Base-by-base conservation (phyloP, 2,113 vertebrate species). In the Alouatta palliata region DNA sequence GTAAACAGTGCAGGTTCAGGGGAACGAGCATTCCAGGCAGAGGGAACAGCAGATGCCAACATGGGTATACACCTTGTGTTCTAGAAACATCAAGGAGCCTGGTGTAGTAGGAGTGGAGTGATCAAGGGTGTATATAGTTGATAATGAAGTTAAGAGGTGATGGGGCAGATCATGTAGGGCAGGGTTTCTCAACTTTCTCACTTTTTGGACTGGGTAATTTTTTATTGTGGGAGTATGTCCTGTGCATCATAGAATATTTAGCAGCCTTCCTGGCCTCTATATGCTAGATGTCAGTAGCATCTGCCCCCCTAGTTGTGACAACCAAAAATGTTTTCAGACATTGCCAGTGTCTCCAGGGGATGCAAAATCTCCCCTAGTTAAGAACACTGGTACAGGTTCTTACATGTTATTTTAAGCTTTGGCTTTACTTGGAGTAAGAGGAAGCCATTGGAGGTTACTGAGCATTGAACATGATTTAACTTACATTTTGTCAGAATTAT, bases 351-450 rank as follows among this genome's bases (percentile, higher is more conserved):
- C 45, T 16, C 32, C 71, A 40, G 13, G 66, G n/a, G 19, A 0
- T 64, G 5, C n/a, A 40, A 20, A 84, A 61, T 79, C 77, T 27
- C 35, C 19, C 5, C 17, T 96, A 49, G 35, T 76, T 94, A 54
- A 83, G 75, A 91, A 61, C 40, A 80, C 70, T 75, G 10, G 9
- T 71, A 27, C 21, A 87, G 30, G 23, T 76, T 49, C 30, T 40
- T 77, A 58, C 0, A 43, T n/a, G 20, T 76, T 89, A 76, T 89
- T 75, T 90, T 79, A 95, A 93, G 30, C 40, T 90, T 93, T 84
- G 77, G 30, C 54, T 97, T 95, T 93, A 85, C 19, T 95, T 83
- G 14, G n/a, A 77, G 8, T 87, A 84, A 91, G 54, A 73, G 32
- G 16, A 97, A 95, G 45, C 43, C n/a, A 5, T 70, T 77, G 61